Conservation (phyloP, 2,888 invertebrate species). For the Caradrina clavipalpis region DNA sequence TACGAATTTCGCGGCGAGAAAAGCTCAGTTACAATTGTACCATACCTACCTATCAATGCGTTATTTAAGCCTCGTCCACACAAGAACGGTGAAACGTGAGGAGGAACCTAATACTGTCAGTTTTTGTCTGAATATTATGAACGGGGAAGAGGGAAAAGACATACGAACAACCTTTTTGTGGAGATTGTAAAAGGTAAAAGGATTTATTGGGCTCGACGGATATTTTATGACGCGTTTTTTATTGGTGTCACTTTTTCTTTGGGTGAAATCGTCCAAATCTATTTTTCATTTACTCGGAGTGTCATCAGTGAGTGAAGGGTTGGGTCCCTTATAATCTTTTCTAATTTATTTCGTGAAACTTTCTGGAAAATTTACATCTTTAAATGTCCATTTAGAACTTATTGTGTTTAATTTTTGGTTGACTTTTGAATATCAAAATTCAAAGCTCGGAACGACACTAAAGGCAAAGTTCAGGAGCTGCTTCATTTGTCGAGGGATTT, state of each 20-base stretch:
- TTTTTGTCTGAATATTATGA: conserved; percentile 64
- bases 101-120: conserved; percentile 70
- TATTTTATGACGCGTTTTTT: conserved; percentile 64
- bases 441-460: background rate
- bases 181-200: conserved; percentile 63
- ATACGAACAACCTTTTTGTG: conserved; percentile 63
- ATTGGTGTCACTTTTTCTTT: conserved; percentile 58
- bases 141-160: conserved; percentile 48
- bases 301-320: conserved; percentile 45
- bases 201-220: conserved; percentile 59
- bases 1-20: conserved; percentile 41
- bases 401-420: background rate
- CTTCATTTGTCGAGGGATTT: conserved; percentile 10
- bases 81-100: conserved; percentile 68
- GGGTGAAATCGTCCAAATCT: conserved; percentile 53
- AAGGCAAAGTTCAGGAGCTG: background rate
- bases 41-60: conserved; percentile 57
- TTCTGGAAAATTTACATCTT: conserved; percentile 14
- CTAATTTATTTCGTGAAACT: conserved; percentile 45
- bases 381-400: conserved; percentile 1
- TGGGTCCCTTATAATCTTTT: conserved; percentile 41
- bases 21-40: conserved; percentile 60
- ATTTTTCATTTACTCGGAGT: conserved; percentile 59
- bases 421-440: background rate
- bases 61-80: conserved; percentile 65